These are phyloP conservation scores for Danaus melanippus DNA, from an alignment of 1,140 invertebrate genomes.

Conservation along the genomic window DNA sequence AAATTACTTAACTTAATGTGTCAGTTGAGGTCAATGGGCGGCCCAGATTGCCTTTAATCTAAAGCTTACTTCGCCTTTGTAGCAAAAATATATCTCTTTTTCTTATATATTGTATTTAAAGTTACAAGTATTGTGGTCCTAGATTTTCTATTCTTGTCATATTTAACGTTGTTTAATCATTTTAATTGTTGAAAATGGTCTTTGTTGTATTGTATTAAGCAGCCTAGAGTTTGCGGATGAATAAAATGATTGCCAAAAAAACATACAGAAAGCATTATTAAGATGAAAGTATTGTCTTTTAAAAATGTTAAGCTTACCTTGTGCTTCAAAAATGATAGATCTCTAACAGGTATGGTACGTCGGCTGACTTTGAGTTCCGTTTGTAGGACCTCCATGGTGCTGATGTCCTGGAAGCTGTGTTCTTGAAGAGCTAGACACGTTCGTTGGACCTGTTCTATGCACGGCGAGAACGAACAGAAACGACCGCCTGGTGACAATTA, in stretches of 20 bases:
- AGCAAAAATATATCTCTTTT: conserved; percentile 4
- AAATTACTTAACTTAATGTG: conserved; percentile 42
- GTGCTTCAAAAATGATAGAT: conserved; percentile 77
- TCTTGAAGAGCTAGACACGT: conserved; percentile 81
- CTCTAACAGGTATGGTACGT: conserved; percentile 78
- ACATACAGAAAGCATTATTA: too few relatives aligned
- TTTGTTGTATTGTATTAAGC: too few relatives aligned
- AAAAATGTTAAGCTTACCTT: conserved; percentile 65
- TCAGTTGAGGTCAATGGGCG: conserved; percentile 32
- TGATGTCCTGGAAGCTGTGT: conserved; percentile 86
- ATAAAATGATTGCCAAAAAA: too few relatives aligned
- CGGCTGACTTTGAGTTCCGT: conserved; percentile 85
- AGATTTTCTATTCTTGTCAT: too few relatives aligned
- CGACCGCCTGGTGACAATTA: conserved; percentile 80
- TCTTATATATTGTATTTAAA: too few relatives aligned
- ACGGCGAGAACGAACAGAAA: conserved; percentile 97
- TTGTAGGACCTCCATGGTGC: conserved; percentile 91
- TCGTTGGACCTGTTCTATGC: conserved; percentile 97
- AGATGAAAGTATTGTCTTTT: background rate
- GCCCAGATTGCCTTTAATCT: conserved; percentile 23
- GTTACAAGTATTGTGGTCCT: too few relatives aligned
- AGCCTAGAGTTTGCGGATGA: too few relatives aligned
- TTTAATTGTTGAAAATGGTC: too few relatives aligned
- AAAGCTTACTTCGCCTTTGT: conserved; percentile 1
- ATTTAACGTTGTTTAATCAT: too few relatives aligned